Evolutionary conservation across 92 coral and sea anemone genomes (phyloP).

Genomic region (Metridium senile): DNA sequence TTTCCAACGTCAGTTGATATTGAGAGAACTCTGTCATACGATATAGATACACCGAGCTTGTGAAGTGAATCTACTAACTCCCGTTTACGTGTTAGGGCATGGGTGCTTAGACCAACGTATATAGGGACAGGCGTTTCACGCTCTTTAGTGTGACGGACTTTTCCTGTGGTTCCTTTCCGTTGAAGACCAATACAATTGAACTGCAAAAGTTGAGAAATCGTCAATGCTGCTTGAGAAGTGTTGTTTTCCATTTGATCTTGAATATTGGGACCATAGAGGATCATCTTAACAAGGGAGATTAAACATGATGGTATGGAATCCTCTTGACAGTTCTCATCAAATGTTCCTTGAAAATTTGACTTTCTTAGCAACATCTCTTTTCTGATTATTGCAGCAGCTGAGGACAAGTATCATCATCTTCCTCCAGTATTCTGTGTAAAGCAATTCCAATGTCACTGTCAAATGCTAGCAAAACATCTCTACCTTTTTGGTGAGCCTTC

Average conservation of each 20-base stretch:
- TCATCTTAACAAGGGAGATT: conserved; percentile 31
- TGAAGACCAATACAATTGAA: conserved; percentile 25
- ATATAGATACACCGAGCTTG: conserved; percentile 22
- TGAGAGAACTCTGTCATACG: conserved; percentile 37
- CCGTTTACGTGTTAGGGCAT: conserved; percentile 29
- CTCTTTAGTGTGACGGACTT: conserved; percentile 1
- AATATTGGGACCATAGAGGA: conserved; percentile 31
- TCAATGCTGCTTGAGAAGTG: conserved; percentile 24
- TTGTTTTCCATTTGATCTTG: conserved; percentile 16
- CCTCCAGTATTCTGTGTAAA: conserved; percentile 30
- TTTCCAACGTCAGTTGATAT: conserved; percentile 34
- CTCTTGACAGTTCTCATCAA: conserved; percentile 6
- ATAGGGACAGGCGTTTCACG: conserved; percentile 30
- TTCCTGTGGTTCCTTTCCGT: neutral
- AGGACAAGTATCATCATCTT: conserved; percentile 37
- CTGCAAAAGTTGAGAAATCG: conserved; percentile 33
- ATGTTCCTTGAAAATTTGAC: conserved; percentile 33
- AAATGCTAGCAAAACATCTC: conserved; percentile 40
- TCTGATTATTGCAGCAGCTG: conserved; percentile 38
- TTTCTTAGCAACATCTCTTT: conserved; percentile 41
- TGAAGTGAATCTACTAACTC: conserved; percentile 27
- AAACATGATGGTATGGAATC: conserved; percentile 35
- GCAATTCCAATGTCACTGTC: conserved; percentile 39
- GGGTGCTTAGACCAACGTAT: conserved; percentile 24
- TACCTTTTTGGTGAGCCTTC: conserved; percentile 35